Base-by-base conservation (phyloP, 2,797 vertebrate species). In the Pachyuromys duprasi region DNA sequence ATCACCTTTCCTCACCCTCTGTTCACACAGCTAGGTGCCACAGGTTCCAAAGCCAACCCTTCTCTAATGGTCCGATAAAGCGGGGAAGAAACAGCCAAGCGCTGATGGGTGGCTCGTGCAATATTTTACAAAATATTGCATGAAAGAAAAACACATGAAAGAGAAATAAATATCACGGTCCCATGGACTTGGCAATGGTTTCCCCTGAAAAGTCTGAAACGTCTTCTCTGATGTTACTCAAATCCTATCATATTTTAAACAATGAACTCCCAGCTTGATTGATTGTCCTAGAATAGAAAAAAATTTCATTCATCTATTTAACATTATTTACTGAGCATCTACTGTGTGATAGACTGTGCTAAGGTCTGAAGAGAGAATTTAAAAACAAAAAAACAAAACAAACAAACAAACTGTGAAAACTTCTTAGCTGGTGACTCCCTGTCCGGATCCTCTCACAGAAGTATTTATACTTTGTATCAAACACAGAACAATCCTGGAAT, bases 1-100 rank as follows among this genome's bases (percentile, higher is more conserved):
- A 95, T 89, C 62, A 89, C 39, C 75, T 74, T 26, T 92, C 81
- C 70, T 95, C 67, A 42, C 20, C 65, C 33, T 96, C 92, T 45
- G 86, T 80, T 80, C 81, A 93, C 76, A 81, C n/a, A 96, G 89
- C 74, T 69, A 93, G 28, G 53, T 93, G 75, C 63, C 75, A 18
- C 1, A 11, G 63, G 28, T 15, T 62, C 72, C 72, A 91, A 39
- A 86, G 39, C 94, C 76, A 95, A 89, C 53, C 22, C 86, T 90
- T 89, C 33, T 57, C 70, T 90, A 95, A 94, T 26, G 70, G 83
- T 72, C 63, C 91, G 88, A 96, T 89, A 94, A 96, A 96, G 92
- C 14, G 86, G 24, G 72, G 76, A 93, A 93, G 88, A 96, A 96
- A 95, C 53, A 45, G 70, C 60, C 90, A 69, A 81, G 36, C 86